These are phyloP conservation scores for Acropora tenuis DNA, from an alignment of 64 coral and sea anemone species.

Conservation along the genomic window DNA sequence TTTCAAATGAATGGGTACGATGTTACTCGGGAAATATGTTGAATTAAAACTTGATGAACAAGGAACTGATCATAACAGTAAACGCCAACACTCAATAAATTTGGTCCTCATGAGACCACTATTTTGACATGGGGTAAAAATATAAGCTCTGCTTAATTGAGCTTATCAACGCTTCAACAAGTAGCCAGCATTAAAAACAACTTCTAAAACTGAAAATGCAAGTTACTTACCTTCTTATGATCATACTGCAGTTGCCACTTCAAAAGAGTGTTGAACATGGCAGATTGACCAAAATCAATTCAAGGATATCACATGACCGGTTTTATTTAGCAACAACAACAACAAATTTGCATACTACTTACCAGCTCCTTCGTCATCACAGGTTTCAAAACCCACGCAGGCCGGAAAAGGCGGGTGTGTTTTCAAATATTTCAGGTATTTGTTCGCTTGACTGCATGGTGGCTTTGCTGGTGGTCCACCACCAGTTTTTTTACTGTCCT, in stretches of 20 bases:
- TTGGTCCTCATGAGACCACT: no score
- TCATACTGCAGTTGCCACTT: no score
- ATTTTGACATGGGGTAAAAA: no score
- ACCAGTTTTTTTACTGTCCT: not conserved
- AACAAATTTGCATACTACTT: not conserved
- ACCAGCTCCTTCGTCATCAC: not conserved
- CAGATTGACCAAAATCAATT: not conserved
- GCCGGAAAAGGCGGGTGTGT: conserved; percentile 16
- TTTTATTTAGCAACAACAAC: not conserved
- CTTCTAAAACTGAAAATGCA: not conserved
- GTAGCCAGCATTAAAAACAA: not conserved
- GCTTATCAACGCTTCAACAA: no score
- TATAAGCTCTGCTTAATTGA: no score
- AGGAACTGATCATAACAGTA: no score
- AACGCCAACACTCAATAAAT: no score
- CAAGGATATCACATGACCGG: not conserved
- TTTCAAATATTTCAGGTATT: conserved; percentile 34
- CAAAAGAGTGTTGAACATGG: not conserved
- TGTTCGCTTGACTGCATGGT: not conserved
- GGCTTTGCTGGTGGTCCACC: not conserved
- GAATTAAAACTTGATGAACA: no score
- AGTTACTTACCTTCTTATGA: not conserved
- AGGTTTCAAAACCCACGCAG: not conserved
- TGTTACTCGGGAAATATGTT: no score
- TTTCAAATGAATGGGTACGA: no score